phyloP scores from a whole-genome alignment of 2,797 vertebrate species.

The Chloroceryle amazona region DNA sequence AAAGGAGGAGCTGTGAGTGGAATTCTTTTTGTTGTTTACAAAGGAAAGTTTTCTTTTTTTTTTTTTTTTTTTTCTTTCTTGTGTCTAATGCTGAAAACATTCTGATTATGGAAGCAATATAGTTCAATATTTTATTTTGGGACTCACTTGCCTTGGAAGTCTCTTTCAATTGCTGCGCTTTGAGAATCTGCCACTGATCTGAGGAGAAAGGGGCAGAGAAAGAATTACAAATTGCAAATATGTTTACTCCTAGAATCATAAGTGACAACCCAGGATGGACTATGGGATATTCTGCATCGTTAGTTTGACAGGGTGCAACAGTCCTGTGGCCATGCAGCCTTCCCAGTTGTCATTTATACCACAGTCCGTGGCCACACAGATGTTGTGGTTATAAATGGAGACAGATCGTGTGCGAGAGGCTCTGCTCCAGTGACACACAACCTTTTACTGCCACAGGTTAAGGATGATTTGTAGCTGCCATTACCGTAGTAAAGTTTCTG shows the following conservation, averaged over 20 bases:
- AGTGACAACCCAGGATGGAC: constrained; percentile 47
- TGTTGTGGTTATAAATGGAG: constrained; percentile 10
- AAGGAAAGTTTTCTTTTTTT: neutral
- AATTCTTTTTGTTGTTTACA: neutral
- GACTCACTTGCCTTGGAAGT: constrained; percentile 17
- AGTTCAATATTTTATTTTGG: constrained; percentile 44
- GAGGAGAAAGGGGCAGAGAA: constrained; percentile 33
- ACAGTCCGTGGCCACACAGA: neutral
- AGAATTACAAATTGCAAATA: constrained; percentile 6
- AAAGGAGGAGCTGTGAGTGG: neutral
- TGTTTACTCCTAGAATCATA: neutral
- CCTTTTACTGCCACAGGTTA: neutral
- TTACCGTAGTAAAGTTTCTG: neutral
- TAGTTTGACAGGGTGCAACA: constrained; percentile 40
- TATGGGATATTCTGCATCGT: neutral
- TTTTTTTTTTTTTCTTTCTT: neutral
- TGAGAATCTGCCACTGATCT: constrained; percentile 26
- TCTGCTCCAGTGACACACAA: rapidly evolving
- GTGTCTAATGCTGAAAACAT: neutral
- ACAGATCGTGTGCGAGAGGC: neutral
- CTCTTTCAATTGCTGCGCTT: constrained; percentile 14
- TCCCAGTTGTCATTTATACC: constrained; percentile 45
- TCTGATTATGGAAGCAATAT: neutral
- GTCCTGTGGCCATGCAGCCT: constrained; percentile 33
- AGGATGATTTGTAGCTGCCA: neutral